These are phyloP conservation scores for Megalonaias nervosa DNA, from an alignment of 1,140 invertebrate genomes.

Conservation along the genomic window DNA sequence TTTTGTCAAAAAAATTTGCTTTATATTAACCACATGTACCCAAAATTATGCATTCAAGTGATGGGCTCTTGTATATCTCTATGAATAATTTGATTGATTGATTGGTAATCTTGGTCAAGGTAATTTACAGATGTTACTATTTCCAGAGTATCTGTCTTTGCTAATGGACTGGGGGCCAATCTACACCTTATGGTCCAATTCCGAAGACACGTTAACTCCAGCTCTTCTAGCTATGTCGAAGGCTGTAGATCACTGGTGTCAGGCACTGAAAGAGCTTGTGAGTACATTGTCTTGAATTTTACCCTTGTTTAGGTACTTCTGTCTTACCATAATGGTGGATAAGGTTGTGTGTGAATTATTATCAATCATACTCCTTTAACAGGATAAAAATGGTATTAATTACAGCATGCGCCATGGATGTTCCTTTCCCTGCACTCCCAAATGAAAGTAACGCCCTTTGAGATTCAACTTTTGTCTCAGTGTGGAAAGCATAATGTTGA, in stretches of 20 bases:
- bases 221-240: constrained; percentile 66
- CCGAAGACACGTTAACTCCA: constrained; percentile 64
- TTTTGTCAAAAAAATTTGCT: too few relatives aligned
- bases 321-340: not conserved
- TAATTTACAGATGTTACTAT: not conserved
- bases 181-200: constrained; percentile 69
- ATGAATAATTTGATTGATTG: too few relatives aligned
- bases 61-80: too few relatives aligned
- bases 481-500: too few relatives aligned
- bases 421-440: too few relatives aligned
- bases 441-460: too few relatives aligned
- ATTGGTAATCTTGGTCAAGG: too few relatives aligned
- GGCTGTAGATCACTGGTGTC: constrained; percentile 60
- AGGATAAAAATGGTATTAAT: too few relatives aligned
- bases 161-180: constrained; percentile 68
- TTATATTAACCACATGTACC: too few relatives aligned
- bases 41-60: too few relatives aligned
- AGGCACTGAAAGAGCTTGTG: constrained; percentile 64
- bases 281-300: constrained; percentile 21
- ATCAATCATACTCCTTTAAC: not conserved
- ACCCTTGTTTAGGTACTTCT: not conserved
- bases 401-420: too few relatives aligned
- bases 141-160: constrained; percentile 64
- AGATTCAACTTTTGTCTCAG: too few relatives aligned
- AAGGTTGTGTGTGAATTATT: not conserved